Evolutionary conservation across 2,113 vertebrate genomes (phyloP), one percentile per base, ranked within the genome.

Genomic region (Leiothrix lutea): DNA sequence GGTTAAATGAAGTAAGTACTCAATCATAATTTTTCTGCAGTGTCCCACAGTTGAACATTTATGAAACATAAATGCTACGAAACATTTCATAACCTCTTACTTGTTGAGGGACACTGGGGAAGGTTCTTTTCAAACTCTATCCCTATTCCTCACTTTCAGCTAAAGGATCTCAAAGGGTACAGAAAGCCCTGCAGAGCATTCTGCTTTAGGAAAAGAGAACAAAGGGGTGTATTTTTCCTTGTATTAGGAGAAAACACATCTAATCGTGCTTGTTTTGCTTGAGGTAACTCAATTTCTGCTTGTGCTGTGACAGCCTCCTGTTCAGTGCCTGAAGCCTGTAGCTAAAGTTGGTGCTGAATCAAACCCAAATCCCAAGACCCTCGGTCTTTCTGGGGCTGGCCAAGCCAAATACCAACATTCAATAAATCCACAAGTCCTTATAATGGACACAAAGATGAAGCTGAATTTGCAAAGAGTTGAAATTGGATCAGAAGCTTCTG

Each of bases 261-360:
- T 80, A 80, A 94, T 90, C 56, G 42, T 81, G 48, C 75, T 87
- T 94, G 42, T 74, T 95, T 93, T 86, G 75, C 70, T 83, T 87
- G 73, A 60, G 60, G 62, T 60, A 91, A 82, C 83, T 94, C 42
- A 67, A 44, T 75, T 94, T 77, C 42, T 88, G 36, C 65, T 51
- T 56, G 42, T 9, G 4, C n/a, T 64, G 35, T 58, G 50, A 69
- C 64, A 77, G 56, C 14, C 50, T 94, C 36, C 86, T 85, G n/a
- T 67, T 92, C 31, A 45, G 72, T 65, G 53, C 73, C 70, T 50
- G 74, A 89, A 92, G 50, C 60, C 45, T 42, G 28, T 60, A 72
- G 65, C 66, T 81, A 23, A 75, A 94, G 40, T 23, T 36, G 61
- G 36, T 57, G 74, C 70, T 72, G 61, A 92, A 64, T 36, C 53